Evolutionary conservation across 2,113 vertebrate species (phyloP), one percentile per base, ranked within the genome.

Genomic region (Coptodon rendalli): DNA sequence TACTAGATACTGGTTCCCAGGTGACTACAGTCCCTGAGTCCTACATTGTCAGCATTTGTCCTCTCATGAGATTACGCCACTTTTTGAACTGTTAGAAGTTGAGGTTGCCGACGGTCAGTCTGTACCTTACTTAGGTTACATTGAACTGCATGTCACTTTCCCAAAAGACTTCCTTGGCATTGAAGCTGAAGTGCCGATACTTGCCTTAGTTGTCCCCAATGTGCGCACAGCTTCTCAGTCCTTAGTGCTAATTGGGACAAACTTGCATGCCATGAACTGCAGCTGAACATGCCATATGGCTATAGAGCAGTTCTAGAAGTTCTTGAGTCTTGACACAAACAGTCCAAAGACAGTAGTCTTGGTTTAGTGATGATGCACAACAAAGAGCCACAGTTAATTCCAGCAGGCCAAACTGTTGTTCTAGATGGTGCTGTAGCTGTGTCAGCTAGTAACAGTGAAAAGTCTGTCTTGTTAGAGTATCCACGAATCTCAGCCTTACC

Each of bases 361-460:
- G 45, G 45, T 50, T 50, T 50, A 50, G 16, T 50, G 45, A 50
- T 1, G 4, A 50, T 50, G 7, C 7, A 50, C 16, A 17, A 50
- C 45, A 50, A 50, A 17, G 16, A 50, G 2, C 45, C 16, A 1
- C 45, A 50, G 45, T 8, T 50, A 0, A 50, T 50, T 2, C 0
- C 45, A 4, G 45, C 16, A 8, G 45, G 14, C 45, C 45, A 50
- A 8, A 50, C 14, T 48, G 45, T 31, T 31, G 31, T 48, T 48
- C 45, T 48, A 48, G 6, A 16, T 48, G 45, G 14, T 48, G 6
- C 14, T 48, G 2, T 48, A 16, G 6, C 45, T 16, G 45, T 48
- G 45, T 16, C 45, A 48, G 14, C 45, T 6, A 0, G 45, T 48
- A 45, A 45, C 6, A 1, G 43, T 45, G 43, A 45, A 45, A 45